phyloP scores from a whole-genome alignment of 2,797 vertebrate species.

The Micropoecilia bifurca region DNA sequence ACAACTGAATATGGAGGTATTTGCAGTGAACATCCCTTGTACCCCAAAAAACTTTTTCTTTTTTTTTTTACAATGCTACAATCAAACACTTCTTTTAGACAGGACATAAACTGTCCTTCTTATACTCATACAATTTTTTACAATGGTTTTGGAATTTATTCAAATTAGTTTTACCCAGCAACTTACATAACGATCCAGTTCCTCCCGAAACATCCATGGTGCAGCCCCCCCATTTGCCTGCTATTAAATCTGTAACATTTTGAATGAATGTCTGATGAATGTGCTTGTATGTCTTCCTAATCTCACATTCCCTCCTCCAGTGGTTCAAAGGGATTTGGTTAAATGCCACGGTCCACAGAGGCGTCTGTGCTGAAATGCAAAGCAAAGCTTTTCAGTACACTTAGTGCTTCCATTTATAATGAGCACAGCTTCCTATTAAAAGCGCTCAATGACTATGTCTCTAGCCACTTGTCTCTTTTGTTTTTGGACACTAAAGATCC shows the following conservation, averaged over 20 bases:
- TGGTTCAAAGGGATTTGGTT: conserved; percentile 53
- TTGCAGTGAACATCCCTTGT: background rate
- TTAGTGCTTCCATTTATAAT: conserved; percentile 41
- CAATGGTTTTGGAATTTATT: background rate
- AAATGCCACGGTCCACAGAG: conserved; percentile 55
- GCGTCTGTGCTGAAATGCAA: conserved; percentile 27
- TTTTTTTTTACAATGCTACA: background rate
- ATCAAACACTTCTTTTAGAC: background rate
- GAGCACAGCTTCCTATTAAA: conserved; percentile 37
- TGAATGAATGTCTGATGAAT: conserved; percentile 33
- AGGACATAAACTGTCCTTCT: background rate
- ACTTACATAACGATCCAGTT: background rate
- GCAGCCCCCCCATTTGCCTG: conserved; percentile 2
- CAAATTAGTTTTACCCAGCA: conserved; percentile 1
- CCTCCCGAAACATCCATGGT: background rate
- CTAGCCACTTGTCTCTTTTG: conserved; percentile 15
- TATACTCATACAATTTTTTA: no score
- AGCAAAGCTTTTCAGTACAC: conserved; percentile 39
- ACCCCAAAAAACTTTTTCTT: background rate
- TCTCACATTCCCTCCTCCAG: conserved; percentile 39
- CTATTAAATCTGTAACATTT: conserved; percentile 19
- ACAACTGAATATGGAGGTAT: background rate
- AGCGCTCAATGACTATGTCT: conserved; percentile 30
- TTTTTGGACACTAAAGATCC: conserved; percentile 23
- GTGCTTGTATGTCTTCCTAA: conserved; percentile 33